Percentiles rank a stretch among this genome's conserved stretches.
Evolutionary conservation across 2,888 invertebrate genomes (phyloP).

Genomic region (Clanis bilineata): DNA sequence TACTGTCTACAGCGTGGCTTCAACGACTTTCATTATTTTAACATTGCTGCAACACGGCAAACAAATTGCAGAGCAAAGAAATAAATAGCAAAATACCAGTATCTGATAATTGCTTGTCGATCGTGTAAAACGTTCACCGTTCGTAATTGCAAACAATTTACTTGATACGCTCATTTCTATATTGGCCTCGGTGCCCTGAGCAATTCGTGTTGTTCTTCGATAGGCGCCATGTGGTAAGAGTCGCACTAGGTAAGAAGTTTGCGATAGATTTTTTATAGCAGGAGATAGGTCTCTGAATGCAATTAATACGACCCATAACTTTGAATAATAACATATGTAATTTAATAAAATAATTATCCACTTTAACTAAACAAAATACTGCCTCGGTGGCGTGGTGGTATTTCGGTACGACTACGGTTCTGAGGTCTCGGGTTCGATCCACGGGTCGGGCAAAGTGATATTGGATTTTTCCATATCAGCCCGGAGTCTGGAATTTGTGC

Average conservation of each 20-base stretch:
- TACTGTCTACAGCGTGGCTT: no score
- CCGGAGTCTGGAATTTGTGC: no score
- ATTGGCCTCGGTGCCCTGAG: slow-evolving; percentile 28
- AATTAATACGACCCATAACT: no score
- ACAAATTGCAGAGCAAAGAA: background rate
- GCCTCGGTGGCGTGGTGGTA: no score
- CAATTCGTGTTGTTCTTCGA: background rate
- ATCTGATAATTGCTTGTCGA: slow-evolving; percentile 6
- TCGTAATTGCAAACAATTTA: slow-evolving; percentile 36
- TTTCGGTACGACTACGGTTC: no score
- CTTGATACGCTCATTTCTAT: slow-evolving; percentile 40
- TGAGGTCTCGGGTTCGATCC: no score
- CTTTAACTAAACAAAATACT: no score
- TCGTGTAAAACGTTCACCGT: slow-evolving; percentile 6
- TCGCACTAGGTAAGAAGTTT: background rate
- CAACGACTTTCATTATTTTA: background rate
- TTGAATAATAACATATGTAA: no score
- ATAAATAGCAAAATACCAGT: background rate
- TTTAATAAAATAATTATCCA: no score
- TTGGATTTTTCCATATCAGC: no score
- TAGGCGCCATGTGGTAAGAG: background rate
- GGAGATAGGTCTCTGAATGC: background rate
- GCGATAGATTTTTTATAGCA: background rate
- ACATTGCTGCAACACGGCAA: background rate
- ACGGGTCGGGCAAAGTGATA: no score